Evolutionary conservation across 2,113 vertebrate genomes (phyloP), one percentile per base, ranked within the genome.

Genomic region (Siniperca chuatsi): DNA sequence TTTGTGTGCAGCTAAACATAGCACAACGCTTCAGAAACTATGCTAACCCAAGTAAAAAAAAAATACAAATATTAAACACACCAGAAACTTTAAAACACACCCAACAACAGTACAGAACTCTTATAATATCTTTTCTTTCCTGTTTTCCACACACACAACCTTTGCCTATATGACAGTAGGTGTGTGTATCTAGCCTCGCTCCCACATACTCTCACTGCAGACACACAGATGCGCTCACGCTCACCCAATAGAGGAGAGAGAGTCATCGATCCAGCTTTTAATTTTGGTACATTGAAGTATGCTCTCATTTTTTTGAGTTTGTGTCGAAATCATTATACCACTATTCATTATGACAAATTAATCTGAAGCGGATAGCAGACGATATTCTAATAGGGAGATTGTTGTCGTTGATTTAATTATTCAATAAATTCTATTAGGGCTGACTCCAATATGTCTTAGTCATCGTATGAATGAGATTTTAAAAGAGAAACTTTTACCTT

Each of bases 271-370:
- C 74, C 23, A 12, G 48, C 16, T 67, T 92, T 89, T 84, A 82
- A 88, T 89, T 90, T 78, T 40, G 79, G 21, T 29, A 1, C 60
- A 57, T 73, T 90, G 25, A 79, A 85, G 89, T 84, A 74, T 78
- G 18, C 65, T 20, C 60, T 58, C 23, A 9, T 87, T 68, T 65
- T 78, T 86, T 64, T 57, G 8, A 87, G 61, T 72, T 70, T 86
- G 64, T 78, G 83, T 86, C 62, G 55, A 82, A 91, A 86, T 79
- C 75, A 82, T 89, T 85, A 66, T 21, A 75, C 61, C 21, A 4
- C 42, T 21, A 75, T 81, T 88, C 54, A 84, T 83, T 85, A 81
- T 62, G 65, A 42, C 20, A 73, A 70, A 83, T 84, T 62, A 75
- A 91, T 90, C 74, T 71, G 16, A 77, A 83, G 69, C 72, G 71